Evolutionary conservation across 2,113 vertebrate species (phyloP).

Genomic region (Cyanoderma ruficeps): DNA sequence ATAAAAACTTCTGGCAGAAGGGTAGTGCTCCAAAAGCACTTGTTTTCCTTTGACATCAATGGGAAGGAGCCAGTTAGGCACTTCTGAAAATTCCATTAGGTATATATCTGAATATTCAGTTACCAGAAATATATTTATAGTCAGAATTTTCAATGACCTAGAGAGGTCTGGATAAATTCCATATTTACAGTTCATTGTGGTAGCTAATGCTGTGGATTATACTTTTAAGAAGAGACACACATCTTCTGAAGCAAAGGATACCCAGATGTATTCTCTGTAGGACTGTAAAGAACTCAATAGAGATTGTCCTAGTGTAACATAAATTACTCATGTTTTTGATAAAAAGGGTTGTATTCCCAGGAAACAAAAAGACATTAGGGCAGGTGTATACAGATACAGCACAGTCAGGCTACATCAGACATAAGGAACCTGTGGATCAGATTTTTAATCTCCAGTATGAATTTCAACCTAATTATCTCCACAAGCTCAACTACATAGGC

Average conservation of each 20-base stretch:
- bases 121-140: not conserved
- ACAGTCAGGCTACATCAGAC: not conserved
- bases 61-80: not conserved
- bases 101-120: not conserved
- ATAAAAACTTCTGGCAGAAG: not conserved
- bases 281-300: not conserved
- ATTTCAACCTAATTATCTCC: not conserved
- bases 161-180: not conserved
- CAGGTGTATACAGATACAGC: not conserved
- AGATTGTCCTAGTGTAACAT: not conserved
- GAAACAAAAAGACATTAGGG: not conserved
- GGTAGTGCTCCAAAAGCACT: not conserved
- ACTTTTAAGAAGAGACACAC: not conserved
- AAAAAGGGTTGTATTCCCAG: not conserved
- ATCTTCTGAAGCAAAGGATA: not conserved
- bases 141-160: not conserved
- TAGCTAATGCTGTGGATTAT: not conserved
- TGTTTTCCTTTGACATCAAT: not conserved
- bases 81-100: not conserved
- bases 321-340: not conserved
- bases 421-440: not conserved
- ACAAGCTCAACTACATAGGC: not conserved
- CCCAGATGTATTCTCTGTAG: not conserved
- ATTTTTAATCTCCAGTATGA: not conserved
- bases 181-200: not conserved